These are phyloP conservation scores for Pipistrellus nathusii DNA, from an alignment of 2,797 vertebrate genomes.

Conservation along the genomic window DNA sequence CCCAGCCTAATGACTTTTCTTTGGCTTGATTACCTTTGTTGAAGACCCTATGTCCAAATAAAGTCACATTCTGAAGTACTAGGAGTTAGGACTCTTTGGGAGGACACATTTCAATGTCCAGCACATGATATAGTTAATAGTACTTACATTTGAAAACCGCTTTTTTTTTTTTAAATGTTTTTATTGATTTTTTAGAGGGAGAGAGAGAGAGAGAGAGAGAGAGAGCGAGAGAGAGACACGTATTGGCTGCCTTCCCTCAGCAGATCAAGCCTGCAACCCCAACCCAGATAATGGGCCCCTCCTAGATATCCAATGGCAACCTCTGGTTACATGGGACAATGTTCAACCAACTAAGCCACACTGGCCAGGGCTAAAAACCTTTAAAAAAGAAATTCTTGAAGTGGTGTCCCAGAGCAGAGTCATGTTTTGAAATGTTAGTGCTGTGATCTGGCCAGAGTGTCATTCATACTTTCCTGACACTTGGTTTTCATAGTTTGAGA, in stretches of 20 bases:
- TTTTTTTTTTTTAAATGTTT: too few species aligned
- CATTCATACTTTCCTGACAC: neutral
- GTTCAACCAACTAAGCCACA: too few species aligned
- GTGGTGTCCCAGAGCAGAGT: neutral
- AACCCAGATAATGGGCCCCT: too few species aligned
- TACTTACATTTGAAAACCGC: constrained; percentile 23
- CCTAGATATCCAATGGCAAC: too few species aligned
- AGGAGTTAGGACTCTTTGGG: neutral
- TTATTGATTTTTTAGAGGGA: too few species aligned
- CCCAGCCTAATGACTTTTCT: neutral
- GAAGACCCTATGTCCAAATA: neutral
- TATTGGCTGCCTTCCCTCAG: too few species aligned
- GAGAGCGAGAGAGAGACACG: too few species aligned
- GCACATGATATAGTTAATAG: neutral
- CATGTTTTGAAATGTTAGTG: neutral
- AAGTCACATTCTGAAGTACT: neutral
- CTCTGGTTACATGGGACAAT: too few species aligned
- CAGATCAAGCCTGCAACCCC: too few species aligned
- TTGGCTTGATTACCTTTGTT: constrained; percentile 28
- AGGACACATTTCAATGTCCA: neutral
- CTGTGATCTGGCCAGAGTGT: neutral
- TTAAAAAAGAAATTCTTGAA: neutral
- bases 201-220: too few species aligned
- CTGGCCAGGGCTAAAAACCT: neutral
- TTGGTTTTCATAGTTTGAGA: neutral